These are phyloP conservation scores for Chrysemys picta DNA, from an alignment of 2,113 vertebrate species.

Conservation along the genomic window DNA sequence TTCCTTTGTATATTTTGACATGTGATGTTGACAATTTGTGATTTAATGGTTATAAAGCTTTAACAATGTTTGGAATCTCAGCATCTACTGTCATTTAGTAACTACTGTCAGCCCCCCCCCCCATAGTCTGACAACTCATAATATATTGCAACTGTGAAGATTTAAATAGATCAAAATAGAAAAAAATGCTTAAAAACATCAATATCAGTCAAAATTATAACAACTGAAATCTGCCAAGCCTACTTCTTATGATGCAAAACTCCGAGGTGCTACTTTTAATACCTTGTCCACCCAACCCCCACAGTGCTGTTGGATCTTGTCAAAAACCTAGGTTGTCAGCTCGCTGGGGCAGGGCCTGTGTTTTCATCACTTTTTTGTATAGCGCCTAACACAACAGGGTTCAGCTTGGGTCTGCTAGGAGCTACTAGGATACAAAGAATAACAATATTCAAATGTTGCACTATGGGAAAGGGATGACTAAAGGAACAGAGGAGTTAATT, in stretches of 20 bases:
- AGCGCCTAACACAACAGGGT: background rate
- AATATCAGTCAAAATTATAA: background rate
- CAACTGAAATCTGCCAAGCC: background rate
- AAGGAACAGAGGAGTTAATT: background rate
- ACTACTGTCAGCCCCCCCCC: background rate
- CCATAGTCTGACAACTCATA: background rate
- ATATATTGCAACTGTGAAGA: background rate
- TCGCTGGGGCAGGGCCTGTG: background rate
- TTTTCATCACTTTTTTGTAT: background rate
- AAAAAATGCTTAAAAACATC: background rate
- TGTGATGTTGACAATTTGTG: background rate
- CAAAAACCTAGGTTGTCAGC: background rate
- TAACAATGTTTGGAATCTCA: background rate
- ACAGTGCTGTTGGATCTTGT: background rate
- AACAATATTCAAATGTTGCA: rapidly evolving
- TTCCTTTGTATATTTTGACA: background rate
- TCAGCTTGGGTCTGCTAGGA: background rate
- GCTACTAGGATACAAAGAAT: background rate
- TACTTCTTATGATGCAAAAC: background rate
- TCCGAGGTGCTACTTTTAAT: background rate
- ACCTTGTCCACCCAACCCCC: background rate
- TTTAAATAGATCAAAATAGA: background rate
- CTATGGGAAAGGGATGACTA: rapidly evolving
- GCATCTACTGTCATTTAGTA: background rate
- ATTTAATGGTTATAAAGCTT: background rate